Conservation (phyloP, 2,888 invertebrate species). For the Liodrosophila aerea region DNA sequence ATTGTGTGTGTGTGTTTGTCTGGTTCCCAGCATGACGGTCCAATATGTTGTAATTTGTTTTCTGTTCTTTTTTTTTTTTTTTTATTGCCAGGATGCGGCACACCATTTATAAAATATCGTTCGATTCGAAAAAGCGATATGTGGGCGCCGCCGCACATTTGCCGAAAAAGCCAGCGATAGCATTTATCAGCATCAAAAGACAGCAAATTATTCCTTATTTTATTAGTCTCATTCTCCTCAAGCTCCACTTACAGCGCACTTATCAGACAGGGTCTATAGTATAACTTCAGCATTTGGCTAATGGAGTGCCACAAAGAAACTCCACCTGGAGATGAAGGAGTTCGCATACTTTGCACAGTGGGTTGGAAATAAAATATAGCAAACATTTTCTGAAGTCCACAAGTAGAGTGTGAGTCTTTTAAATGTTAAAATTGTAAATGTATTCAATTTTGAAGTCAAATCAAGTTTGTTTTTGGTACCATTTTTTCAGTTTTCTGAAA, state of each 20-base stretch:
- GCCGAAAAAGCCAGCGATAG: conserved; percentile 60
- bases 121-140: conserved; percentile 22
- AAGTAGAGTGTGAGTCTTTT: too few relatives aligned
- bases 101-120: conserved; percentile 66
- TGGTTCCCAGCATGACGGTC: conserved; percentile 46
- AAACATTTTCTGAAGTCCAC: too few relatives aligned
- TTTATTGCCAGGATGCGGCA: conserved; percentile 54
- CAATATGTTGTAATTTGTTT: conserved; percentile 73
- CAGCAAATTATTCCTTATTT: conserved; percentile 46
- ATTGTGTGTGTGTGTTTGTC: conserved; percentile 51
- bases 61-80: too few relatives aligned
- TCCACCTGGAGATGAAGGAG: conserved; percentile 20
- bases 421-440: too few relatives aligned
- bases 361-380: neutral
- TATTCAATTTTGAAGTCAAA: too few relatives aligned
- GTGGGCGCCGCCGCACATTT: conserved; percentile 58
- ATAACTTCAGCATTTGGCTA: conserved; percentile 59
- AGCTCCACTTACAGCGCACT: conserved; percentile 49
- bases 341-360: conserved; percentile 23
- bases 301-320: conserved; percentile 58
- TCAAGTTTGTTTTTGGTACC: too few relatives aligned
- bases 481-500: too few relatives aligned
- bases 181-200: conserved; percentile 55
- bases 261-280: conserved; percentile 45
- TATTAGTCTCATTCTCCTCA: conserved; percentile 5